Evolutionary conservation across 2,888 invertebrate genomes (phyloP).

Genomic region (Acronicta alni): DNA sequence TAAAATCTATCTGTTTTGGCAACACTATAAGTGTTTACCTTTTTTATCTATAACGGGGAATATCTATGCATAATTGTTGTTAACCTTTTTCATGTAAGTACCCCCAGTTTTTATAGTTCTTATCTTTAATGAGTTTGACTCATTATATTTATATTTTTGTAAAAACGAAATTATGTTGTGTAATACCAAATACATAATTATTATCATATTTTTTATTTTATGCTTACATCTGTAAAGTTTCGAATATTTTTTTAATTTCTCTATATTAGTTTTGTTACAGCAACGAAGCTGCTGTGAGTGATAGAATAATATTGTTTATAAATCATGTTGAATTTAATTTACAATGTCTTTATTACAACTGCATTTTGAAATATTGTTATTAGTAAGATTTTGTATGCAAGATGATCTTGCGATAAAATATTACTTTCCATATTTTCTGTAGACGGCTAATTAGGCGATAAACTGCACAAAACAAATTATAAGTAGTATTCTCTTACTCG

Average conservation of each 20-base stretch:
- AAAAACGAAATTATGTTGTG: constrained; percentile 79
- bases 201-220: constrained; percentile 77
- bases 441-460: background rate
- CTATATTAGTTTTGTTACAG: constrained; percentile 73
- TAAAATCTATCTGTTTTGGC: constrained; percentile 73
- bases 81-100: constrained; percentile 48
- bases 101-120: constrained; percentile 74
- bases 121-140: constrained; percentile 82
- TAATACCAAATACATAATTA: constrained; percentile 84
- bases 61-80: constrained; percentile 74
- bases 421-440: constrained; percentile 4
- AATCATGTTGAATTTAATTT: constrained; percentile 52
- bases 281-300: constrained; percentile 66
- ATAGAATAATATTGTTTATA: constrained; percentile 51
- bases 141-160: constrained; percentile 74
- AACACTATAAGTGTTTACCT: constrained; percentile 84
- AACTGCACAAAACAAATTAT: constrained; percentile 24
- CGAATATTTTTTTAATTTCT: constrained; percentile 78
- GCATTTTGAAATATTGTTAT: constrained; percentile 25
- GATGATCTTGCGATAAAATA: constrained; percentile 21
- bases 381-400: constrained; percentile 33
- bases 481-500: constrained; percentile 62
- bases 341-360: constrained; percentile 38
- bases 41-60: constrained; percentile 66
- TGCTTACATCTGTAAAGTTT: constrained; percentile 79